Percentiles rank a stretch among this genome's conserved stretches.
These are phyloP conservation scores for Steinernema scapterisci DNA, from an alignment of 2,888 invertebrate species.

Conservation along the genomic window DNA sequence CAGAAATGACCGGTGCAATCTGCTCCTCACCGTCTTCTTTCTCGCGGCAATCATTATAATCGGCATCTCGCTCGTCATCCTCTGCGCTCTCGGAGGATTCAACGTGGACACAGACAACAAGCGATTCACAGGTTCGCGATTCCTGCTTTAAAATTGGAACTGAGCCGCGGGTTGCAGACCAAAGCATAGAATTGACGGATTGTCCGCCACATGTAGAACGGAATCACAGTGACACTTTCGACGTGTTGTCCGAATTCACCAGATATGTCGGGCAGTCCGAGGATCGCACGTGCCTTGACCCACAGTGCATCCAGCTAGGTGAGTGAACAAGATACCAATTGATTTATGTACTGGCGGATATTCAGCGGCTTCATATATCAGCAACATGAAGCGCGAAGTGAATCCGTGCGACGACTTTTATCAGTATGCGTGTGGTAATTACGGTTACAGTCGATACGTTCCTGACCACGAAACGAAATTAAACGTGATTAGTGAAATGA, in stretches of 20 bases:
- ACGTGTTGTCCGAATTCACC: too few relatives aligned
- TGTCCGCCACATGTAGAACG: too few relatives aligned
- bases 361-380: not conserved
- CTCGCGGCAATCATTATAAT: not conserved
- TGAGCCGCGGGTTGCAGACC: too few relatives aligned
- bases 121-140: too few relatives aligned
- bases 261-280: not conserved
- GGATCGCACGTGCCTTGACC: not conserved
- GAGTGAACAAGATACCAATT: not conserved
- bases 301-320: constrained; percentile 10
- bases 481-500: constrained; percentile 14
- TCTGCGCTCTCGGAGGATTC: not conserved
- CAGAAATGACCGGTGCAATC: not conserved
- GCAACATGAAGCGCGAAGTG: constrained; percentile 6
- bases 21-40: not conserved
- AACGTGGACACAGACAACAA: too few relatives aligned
- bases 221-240: too few relatives aligned
- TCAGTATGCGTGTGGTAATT: constrained; percentile 22
- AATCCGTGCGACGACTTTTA: constrained; percentile 22
- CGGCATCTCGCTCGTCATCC: not conserved
- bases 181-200: too few relatives aligned
- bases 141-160: too few relatives aligned
- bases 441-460: not conserved
- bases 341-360: not conserved
- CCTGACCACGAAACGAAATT: constrained; percentile 20